Evolutionary conservation across 2,113 vertebrate species (phyloP).

Genomic region (Peromyscus polionotus): DNA sequence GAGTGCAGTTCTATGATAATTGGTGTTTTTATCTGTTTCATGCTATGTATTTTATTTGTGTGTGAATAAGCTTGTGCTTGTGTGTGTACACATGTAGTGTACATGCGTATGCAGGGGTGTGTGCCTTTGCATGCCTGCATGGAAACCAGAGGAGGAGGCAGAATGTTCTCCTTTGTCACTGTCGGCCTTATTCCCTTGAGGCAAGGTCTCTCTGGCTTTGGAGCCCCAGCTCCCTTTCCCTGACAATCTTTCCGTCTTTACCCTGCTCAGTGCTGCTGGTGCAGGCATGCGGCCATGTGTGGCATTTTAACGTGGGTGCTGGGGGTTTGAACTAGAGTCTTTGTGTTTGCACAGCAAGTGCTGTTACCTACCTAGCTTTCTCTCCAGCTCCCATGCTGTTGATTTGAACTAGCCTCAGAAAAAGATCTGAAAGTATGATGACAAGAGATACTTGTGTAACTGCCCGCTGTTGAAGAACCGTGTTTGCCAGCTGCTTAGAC

Average conservation of each 20-base stretch:
- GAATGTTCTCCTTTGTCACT: background rate
- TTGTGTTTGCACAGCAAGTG: background rate
- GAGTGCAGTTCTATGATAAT: slow-evolving; percentile 10
- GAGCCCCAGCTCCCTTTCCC: background rate
- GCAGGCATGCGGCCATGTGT: background rate
- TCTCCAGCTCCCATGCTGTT: background rate
- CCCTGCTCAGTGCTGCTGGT: background rate
- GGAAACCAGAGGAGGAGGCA: background rate
- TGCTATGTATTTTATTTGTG: background rate
- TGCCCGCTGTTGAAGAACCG: slow-evolving; percentile 21
- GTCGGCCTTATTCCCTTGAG: background rate
- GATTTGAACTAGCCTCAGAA: slow-evolving; percentile 45
- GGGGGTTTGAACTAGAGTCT: background rate
- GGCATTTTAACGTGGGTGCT: background rate
- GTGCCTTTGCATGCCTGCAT: background rate
- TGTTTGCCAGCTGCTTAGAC: slow-evolving; percentile 26
- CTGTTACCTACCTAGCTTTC: background rate
- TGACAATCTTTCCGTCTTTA: background rate
- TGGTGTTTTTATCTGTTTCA: slow-evolving; percentile 42
- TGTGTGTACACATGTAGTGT: background rate
- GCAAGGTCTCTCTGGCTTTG: background rate
- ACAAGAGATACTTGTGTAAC: background rate
- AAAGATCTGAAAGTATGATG: slow-evolving; percentile 32
- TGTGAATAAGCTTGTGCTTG: background rate
- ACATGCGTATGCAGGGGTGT: background rate